These are phyloP conservation scores for Aplocera efformata DNA, from an alignment of 2,888 invertebrate species.

Conservation along the genomic window DNA sequence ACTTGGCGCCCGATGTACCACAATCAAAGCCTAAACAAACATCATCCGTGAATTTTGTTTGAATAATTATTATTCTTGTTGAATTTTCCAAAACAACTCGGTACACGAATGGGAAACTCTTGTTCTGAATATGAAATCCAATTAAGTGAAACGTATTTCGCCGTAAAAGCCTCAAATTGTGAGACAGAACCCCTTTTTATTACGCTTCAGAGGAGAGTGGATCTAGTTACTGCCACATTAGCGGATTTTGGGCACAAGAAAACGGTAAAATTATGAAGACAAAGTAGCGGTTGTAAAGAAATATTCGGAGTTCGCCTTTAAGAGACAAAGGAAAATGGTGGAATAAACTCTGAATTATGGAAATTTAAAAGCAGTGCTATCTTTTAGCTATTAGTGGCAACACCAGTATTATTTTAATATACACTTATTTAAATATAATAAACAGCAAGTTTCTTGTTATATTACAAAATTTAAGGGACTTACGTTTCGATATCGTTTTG, in stretches of 20 bases:
- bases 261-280: constrained; percentile 4
- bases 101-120: constrained; percentile 28
- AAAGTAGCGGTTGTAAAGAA: neutral
- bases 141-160: constrained; percentile 21
- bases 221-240: constrained; percentile 6
- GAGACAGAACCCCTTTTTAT: constrained; percentile 24
- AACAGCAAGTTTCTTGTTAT: no score
- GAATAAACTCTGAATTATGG: neutral
- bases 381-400: neutral
- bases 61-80: constrained; percentile 62
- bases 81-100: constrained; percentile 52
- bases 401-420: no score
- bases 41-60: constrained; percentile 50
- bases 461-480: no score
- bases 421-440: no score
- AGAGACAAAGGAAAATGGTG: no score
- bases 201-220: constrained; percentile 3
- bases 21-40: constrained; percentile 65
- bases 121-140: constrained; percentile 29
- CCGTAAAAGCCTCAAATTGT: constrained; percentile 18
- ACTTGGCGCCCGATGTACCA: constrained; percentile 37
- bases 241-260: constrained; percentile 2
- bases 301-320: no score
- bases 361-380: constrained; percentile 8
- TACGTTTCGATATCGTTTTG: constrained; percentile 77